phyloP scores from a whole-genome alignment of 2,888 invertebrate genomes.

The Cheilosia impressa region DNA sequence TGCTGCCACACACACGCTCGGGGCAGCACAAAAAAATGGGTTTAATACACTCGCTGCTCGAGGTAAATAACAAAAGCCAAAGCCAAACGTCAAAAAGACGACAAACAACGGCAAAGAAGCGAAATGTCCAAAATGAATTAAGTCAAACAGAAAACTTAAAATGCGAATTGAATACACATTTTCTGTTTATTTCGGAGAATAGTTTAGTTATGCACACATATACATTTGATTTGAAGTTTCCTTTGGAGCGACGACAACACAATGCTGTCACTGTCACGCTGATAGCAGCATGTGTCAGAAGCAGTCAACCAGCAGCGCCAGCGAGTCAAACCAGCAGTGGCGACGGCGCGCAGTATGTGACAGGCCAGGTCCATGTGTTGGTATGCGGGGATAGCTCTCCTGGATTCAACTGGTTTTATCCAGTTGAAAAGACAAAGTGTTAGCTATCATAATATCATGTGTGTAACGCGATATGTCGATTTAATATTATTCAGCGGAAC shows the following conservation, averaged over 20 bases:
- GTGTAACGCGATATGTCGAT: conserved; percentile 64
- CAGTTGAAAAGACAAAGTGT: conserved; percentile 71
- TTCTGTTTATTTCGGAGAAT: conserved; percentile 27
- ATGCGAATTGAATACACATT: conserved; percentile 60
- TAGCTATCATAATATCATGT: conserved; percentile 55
- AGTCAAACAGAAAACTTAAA: conserved; percentile 47
- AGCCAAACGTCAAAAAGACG: conserved; percentile 44
- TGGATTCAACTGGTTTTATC: conserved; percentile 73
- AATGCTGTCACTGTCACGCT: conserved; percentile 17
- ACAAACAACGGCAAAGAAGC: conserved; percentile 29
- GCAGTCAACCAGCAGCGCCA: conserved; percentile 11
- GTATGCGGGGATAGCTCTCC: conserved; percentile 45
- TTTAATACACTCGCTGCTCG: conserved; percentile 62
- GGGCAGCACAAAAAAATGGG: conserved; percentile 29
- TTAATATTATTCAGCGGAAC: conserved; percentile 64
- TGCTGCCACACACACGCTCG: conserved; percentile 35
- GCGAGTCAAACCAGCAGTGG: not conserved
- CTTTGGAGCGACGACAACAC: conserved; percentile 16
- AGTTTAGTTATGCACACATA: not conserved
- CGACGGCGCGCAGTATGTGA: conserved; percentile 21
- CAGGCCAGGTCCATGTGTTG: conserved; percentile 26
- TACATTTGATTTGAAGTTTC: conserved; percentile 44
- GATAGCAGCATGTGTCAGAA: conserved; percentile 48
- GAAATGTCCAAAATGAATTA: conserved; percentile 33
- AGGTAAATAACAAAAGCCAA: conserved; percentile 53